Conservation (phyloP, 1,140 invertebrate species). For the Pseudomyrmex sp. region DNA sequence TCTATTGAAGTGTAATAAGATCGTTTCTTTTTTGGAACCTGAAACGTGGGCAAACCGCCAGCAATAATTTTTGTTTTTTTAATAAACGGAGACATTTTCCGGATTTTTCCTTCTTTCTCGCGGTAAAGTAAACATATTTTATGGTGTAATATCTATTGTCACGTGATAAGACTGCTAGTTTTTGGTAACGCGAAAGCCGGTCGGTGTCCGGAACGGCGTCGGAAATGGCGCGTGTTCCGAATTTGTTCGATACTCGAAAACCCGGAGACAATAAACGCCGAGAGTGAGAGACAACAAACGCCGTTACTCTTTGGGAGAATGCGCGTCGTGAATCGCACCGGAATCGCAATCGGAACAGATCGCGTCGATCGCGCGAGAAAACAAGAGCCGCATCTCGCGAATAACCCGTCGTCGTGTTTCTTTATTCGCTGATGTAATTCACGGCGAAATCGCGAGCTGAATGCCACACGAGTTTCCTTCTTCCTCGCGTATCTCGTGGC, state of each 20-base stretch:
- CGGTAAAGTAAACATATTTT: too few species aligned
- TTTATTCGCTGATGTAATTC: conserved; percentile 29
- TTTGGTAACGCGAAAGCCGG: too few species aligned
- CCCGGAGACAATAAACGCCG: too few species aligned
- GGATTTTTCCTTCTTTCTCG: too few species aligned
- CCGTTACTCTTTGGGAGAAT: conserved; percentile 12
- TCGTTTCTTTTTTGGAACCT: too few species aligned
- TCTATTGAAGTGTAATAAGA: too few species aligned
- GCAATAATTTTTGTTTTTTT: too few species aligned
- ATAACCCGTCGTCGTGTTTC: not conserved
- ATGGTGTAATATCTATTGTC: too few species aligned
- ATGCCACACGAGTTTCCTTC: not conserved
- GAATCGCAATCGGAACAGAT: not conserved
- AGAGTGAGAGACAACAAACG: not conserved
- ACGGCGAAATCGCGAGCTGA: conserved; percentile 7
- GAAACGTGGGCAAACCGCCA: too few species aligned
- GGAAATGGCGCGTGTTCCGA: not conserved
- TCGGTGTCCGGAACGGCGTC: not conserved
- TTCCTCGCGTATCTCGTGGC: conserved; percentile 6
- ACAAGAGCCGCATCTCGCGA: not conserved
- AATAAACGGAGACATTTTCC: too few species aligned
- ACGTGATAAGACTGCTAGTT: too few species aligned
- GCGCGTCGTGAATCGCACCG: not conserved
- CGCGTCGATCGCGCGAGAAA: not conserved
- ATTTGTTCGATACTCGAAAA: too few species aligned